Conservation (phyloP, 1,140 invertebrate genomes). For the Temnothorax nylanderi region DNA sequence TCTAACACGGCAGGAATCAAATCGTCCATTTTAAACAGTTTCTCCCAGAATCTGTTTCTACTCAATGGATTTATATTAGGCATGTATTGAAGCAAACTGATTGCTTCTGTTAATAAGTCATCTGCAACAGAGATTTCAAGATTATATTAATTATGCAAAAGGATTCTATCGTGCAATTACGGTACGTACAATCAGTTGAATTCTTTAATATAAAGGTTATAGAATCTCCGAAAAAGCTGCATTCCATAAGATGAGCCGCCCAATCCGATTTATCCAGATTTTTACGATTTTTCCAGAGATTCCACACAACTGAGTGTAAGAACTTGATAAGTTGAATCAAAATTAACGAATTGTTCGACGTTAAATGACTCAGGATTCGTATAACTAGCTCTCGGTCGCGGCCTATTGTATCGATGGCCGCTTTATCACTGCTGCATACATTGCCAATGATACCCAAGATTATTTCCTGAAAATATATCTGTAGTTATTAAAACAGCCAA, state of each 20-base stretch:
- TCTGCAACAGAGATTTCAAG: conserved; percentile 71
- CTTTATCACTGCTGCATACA: conserved; percentile 87
- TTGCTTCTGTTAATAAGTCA: conserved; percentile 72
- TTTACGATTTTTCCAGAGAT: conserved; percentile 79
- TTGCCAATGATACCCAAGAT: conserved; percentile 91
- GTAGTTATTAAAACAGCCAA: neutral
- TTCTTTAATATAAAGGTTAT: conserved; percentile 89
- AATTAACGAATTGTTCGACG: conserved; percentile 87
- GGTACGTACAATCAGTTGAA: conserved; percentile 87
- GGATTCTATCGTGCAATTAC: conserved; percentile 8
- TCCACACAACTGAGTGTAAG: conserved; percentile 86
- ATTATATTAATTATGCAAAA: neutral
- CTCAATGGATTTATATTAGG: conserved; percentile 39
- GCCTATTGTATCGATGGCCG: conserved; percentile 82
- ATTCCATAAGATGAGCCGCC: conserved; percentile 84
- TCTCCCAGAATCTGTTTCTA: conserved; percentile 60
- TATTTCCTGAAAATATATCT: conserved; percentile 87
- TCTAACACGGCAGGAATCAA: conserved; percentile 73
- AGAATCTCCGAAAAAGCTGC: conserved; percentile 84
- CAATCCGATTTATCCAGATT: conserved; percentile 82
- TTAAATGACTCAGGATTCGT: conserved; percentile 86
- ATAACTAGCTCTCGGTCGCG: conserved; percentile 83
- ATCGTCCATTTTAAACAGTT: conserved; percentile 68
- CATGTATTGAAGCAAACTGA: conserved; percentile 74
- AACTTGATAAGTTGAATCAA: conserved; percentile 89